These are phyloP conservation scores for Camponotus pennsylvanicus DNA, from an alignment of 1,140 invertebrate species.

Conservation along the genomic window DNA sequence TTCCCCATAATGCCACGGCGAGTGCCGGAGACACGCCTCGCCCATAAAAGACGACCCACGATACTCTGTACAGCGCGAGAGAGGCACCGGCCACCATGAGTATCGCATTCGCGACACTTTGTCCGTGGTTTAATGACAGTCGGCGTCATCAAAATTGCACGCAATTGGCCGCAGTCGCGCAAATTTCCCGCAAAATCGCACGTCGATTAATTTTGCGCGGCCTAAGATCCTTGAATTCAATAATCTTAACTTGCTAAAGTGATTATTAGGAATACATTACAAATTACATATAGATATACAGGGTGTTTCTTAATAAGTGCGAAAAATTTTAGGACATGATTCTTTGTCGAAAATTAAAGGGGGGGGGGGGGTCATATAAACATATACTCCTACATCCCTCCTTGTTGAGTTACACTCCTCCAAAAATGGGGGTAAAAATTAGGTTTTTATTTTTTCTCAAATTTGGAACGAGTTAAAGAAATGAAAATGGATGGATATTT, in stretches of 20 bases:
- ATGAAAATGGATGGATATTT: too few relatives aligned
- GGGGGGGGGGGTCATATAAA: too few relatives aligned
- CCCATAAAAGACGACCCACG: conserved; percentile 79
- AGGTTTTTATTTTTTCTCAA: too few relatives aligned
- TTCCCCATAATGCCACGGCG: conserved; percentile 73
- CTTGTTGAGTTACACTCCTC: too few relatives aligned
- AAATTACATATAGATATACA: conserved; percentile 12
- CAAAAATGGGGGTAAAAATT: too few relatives aligned
- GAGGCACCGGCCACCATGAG: conserved; percentile 30
- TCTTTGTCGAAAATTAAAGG: too few relatives aligned
- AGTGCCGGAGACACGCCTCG: conserved; percentile 78
- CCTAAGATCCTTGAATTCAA: neutral
- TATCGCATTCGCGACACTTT: conserved; percentile 53
- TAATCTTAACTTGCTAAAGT: neutral
- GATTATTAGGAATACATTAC: neutral
- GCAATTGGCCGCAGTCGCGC: conserved; percentile 1
- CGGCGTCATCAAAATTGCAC: conserved; percentile 33
- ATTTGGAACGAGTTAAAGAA: too few relatives aligned
- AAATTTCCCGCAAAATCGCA: neutral
- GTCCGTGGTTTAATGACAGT: conserved; percentile 37
- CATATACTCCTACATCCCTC: too few relatives aligned
- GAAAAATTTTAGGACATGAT: too few relatives aligned
- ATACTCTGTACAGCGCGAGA: conserved; percentile 56
- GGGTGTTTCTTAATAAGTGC: too few relatives aligned
- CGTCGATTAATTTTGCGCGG: neutral